Conservation (phyloP, 2,113 vertebrate species). For the Neoarius graeffei region DNA sequence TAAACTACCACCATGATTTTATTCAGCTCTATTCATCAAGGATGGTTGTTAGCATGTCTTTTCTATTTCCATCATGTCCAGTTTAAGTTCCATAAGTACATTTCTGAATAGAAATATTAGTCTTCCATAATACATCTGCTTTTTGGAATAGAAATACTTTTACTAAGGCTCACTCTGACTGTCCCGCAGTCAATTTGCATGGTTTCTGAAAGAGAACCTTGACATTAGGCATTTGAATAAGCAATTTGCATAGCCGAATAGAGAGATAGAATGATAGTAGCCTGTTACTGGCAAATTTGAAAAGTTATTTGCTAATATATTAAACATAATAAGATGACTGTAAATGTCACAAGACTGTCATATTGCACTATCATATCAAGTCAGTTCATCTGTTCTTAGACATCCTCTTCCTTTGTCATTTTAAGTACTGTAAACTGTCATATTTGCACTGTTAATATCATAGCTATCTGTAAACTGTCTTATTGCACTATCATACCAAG, state of each 20-base stretch:
- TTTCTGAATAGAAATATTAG: background rate
- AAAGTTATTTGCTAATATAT: constrained; percentile 19
- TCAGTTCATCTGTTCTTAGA: no score
- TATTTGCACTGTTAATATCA: no score
- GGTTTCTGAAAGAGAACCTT: constrained; percentile 69
- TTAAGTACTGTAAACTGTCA: no score
- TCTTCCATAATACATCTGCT: constrained; percentile 19
- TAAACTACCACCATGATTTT: background rate
- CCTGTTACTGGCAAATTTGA: constrained; percentile 31
- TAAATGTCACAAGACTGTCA: no score
- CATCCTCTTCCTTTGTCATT: no score
- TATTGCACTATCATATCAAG: no score
- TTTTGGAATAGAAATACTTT: constrained; percentile 50
- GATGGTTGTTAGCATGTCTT: background rate
- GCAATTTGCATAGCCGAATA: constrained; percentile 69
- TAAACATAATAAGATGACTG: background rate
- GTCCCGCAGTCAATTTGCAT: constrained; percentile 69
- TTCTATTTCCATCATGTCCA: background rate
- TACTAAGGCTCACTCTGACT: constrained; percentile 56
- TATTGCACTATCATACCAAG: no score
- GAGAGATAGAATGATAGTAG: constrained; percentile 31
- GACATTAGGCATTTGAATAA: constrained; percentile 67
- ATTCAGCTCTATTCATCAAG: constrained; percentile 5
- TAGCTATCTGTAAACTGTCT: no score
- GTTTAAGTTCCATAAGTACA: background rate